These are phyloP conservation scores for Netelia fuscicornis DNA, from an alignment of 2,888 invertebrate genomes.

Conservation along the genomic window DNA sequence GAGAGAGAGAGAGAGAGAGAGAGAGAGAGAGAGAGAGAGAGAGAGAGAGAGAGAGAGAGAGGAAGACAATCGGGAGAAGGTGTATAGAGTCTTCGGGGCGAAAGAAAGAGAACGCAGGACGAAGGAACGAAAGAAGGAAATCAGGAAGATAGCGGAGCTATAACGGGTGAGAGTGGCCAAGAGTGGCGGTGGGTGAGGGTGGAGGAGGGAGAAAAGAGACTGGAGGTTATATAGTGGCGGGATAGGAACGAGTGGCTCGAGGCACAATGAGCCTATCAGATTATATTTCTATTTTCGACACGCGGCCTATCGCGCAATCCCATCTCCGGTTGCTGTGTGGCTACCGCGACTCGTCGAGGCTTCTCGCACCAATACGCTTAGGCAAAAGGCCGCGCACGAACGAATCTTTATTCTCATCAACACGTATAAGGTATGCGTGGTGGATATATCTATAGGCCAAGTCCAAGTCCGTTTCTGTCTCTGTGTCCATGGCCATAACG, in stretches of 20 bases:
- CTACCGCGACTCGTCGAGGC: conserved; percentile 76
- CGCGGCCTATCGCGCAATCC: conserved; percentile 84
- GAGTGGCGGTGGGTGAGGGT: conserved; percentile 50
- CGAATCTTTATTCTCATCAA: conserved; percentile 63
- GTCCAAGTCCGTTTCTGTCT: conserved; percentile 30
- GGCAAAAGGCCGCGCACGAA: conserved; percentile 37
- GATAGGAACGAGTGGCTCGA: conserved; percentile 81
- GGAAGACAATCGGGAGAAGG: conserved; percentile 30
- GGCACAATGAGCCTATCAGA: conserved; percentile 85
- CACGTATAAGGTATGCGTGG: conserved; percentile 46
- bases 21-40: neutral
- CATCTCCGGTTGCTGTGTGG: conserved; percentile 78
- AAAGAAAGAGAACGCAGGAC: conserved; percentile 46
- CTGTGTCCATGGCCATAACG: conserved; percentile 14
- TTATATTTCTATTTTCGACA: conserved; percentile 85
- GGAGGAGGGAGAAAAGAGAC: conserved; percentile 67
- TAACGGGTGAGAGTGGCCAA: conserved; percentile 44
- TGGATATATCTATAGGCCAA: conserved; percentile 15
- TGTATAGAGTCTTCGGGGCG: conserved; percentile 39
- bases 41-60: neutral
- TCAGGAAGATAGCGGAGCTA: conserved; percentile 54
- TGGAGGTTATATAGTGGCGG: conserved; percentile 77
- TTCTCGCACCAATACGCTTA: conserved; percentile 58
- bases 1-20: neutral
- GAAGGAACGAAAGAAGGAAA: conserved; percentile 53